Percentiles rank a stretch among this genome's conserved stretches.
phyloP scores from a whole-genome alignment of 2,888 invertebrate genomes.

The Anodontia alba region DNA sequence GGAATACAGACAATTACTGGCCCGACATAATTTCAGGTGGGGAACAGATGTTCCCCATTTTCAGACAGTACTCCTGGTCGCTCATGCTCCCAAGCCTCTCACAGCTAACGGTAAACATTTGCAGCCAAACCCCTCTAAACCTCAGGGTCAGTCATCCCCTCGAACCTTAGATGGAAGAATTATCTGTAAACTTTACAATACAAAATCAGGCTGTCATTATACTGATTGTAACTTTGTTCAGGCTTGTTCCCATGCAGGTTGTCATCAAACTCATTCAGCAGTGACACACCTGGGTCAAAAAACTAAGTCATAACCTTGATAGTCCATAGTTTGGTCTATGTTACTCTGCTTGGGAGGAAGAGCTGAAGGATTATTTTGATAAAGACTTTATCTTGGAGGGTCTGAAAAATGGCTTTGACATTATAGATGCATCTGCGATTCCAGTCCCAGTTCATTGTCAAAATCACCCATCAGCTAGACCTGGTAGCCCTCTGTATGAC shows the following conservation, averaged over 20 bases:
- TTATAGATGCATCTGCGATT: neutral
- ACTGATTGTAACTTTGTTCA: slow-evolving; percentile 10
- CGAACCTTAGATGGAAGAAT: neutral
- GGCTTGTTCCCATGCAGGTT: neutral
- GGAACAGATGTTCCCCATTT: slow-evolving; percentile 9
- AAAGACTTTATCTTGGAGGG: neutral
- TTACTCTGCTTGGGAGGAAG: neutral
- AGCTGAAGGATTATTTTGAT: neutral
- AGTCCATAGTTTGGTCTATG: neutral
- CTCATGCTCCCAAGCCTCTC: neutral
- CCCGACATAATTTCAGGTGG: slow-evolving; percentile 24
- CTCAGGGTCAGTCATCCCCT: neutral
- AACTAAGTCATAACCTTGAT: neutral
- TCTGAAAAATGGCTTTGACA: neutral
- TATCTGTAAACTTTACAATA: slow-evolving; percentile 18
- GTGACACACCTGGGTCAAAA: neutral
- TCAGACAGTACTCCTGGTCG: neutral
- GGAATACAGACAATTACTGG: slow-evolving; percentile 5
- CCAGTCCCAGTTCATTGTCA: neutral
- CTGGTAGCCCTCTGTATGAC: neutral
- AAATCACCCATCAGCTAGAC: neutral
- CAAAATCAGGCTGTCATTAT: neutral
- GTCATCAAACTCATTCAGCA: neutral
- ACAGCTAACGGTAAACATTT: no score
- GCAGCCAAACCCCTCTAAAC: no score